These are phyloP conservation scores for Alviniconcha marisindica DNA, from an alignment of 1,140 invertebrate genomes.

Conservation along the genomic window DNA sequence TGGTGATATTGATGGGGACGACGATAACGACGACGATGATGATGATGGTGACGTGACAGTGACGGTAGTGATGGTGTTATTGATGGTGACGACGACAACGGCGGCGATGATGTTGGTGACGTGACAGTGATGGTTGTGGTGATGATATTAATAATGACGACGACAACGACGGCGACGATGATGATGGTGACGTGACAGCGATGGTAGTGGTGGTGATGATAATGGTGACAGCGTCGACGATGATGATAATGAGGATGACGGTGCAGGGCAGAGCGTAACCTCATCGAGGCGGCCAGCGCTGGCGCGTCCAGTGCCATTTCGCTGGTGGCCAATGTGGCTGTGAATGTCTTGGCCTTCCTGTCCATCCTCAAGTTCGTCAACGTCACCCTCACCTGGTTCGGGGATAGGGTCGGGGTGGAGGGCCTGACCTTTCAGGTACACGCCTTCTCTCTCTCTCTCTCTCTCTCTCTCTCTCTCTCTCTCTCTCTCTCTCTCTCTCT, in stretches of 20 bases:
- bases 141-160: no score
- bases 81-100: no score
- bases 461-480: no score
- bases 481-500: no score
- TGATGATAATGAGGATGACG: conserved; percentile 9
- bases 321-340: conserved; percentile 91
- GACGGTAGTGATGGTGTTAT: no score
- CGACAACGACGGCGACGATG: no score
- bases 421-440: conserved; percentile 66
- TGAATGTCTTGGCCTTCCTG: conserved; percentile 94
- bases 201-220: neutral
- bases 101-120: no score
- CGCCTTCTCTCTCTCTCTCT: no score
- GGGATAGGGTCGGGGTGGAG: conserved; percentile 83
- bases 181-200: neutral
- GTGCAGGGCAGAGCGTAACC: conserved; percentile 85
- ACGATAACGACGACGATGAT: no score
- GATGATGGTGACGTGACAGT: no score
- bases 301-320: conserved; percentile 89
- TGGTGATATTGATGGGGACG: no score
- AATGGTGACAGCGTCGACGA: conserved; percentile 2
- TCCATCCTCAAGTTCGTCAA: conserved; percentile 91
- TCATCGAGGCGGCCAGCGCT: conserved; percentile 91
- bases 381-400: conserved; percentile 86
- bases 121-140: no score